Percentiles rank a stretch among this genome's conserved stretches.
Conservation (phyloP, 2,113 vertebrate genomes). For the Phycodurus eques region DNA sequence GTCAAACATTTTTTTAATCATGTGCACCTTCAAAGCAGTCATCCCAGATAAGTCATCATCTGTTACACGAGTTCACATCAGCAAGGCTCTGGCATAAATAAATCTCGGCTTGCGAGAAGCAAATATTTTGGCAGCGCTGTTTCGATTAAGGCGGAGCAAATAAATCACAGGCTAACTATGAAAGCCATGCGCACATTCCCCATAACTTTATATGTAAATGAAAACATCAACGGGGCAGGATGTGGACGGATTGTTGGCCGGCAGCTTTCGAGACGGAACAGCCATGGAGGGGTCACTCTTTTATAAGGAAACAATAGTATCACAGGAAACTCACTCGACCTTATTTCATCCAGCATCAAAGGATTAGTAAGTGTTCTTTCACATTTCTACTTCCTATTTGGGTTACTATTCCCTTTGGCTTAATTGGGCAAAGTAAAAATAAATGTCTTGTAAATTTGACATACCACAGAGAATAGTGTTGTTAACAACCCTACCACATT, state of each 20-base stretch:
- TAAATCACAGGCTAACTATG: slow-evolving; percentile 57
- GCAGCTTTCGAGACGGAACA: background rate
- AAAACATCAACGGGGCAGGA: slow-evolving; percentile 35
- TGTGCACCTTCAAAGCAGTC: background rate
- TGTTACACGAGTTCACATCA: background rate
- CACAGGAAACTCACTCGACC: background rate
- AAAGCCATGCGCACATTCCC: slow-evolving; percentile 50
- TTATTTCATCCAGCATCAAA: background rate
- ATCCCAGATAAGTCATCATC: background rate
- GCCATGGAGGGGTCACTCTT: background rate
- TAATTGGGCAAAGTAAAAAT: background rate
- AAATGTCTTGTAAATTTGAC: background rate
- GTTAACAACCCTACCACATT: too few relatives aligned
- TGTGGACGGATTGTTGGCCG: slow-evolving; percentile 9
- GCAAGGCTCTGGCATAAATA: background rate
- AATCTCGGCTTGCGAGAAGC: background rate
- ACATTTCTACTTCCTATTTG: background rate
- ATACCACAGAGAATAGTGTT: too few relatives aligned
- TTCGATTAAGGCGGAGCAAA: slow-evolving; percentile 47
- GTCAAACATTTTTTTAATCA: background rate
- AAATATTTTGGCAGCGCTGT: slow-evolving; percentile 34
- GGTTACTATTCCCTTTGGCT: background rate
- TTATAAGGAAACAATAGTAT: background rate
- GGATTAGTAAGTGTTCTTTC: background rate
- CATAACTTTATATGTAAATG: slow-evolving; percentile 55